Evolutionary conservation across 2,888 invertebrate species (phyloP), one percentile per base, ranked within the genome.

Genomic region (Nomada ruficornis): DNA sequence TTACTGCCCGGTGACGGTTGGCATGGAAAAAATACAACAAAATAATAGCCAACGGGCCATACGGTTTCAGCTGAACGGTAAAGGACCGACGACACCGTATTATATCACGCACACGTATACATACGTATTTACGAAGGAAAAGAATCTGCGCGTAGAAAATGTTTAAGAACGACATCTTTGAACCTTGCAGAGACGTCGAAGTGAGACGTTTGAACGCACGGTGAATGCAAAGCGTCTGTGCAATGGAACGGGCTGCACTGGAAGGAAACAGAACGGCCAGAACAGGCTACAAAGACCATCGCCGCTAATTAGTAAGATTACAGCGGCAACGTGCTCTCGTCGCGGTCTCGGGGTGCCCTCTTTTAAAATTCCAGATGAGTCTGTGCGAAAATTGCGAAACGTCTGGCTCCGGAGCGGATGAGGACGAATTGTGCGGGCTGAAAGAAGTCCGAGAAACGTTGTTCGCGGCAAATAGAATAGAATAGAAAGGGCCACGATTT

Each of bases 271-370:
- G 76, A 65, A 82, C 83, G 76, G 75, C 42, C 59, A 71, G 76
- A 63, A 72, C 67, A 62, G 76, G 54, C 76, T 82, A 83, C 83
- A 83, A 87, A 89, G 86, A 81, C 85, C 80, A 83, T 76, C 87
- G 84, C 81, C 72, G 88, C 89, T 89, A 90, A 90, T 90, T 89
- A 90, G 89, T 88, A 89, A 89, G 86, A 88, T 90, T 85, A 85
- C 74, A 72, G 54, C 77, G 68, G 81, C 80, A 70, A 78, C 69
- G 74, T 73, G 73, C 42, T 65, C 74, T 83, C 82, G 84, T 78
- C 83, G 80, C 83, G 80, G 83, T 80, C 68, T 77, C 75, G 57
- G 42, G 23, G 18, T 54, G 83, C 77, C 68, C 81, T 60, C 65
- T 86, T 88, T 88, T 87, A 83, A 87, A 87, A 84, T 85, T 85